Base-by-base conservation (phyloP, 1,140 invertebrate species). In the Dryas iulia region DNA sequence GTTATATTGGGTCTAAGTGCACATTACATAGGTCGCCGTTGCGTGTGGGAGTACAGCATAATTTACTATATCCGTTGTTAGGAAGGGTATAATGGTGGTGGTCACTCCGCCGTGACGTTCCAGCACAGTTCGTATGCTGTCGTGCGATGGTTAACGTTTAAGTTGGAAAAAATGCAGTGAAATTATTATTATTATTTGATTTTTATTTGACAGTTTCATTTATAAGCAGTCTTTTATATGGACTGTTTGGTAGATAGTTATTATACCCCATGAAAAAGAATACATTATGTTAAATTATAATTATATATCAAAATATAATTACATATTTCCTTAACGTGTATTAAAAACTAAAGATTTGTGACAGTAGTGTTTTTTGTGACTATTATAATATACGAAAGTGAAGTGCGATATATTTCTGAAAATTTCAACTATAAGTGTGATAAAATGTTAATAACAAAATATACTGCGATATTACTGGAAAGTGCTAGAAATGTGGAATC, bases 391-490 rank as follows among this genome's bases (percentile, higher is more conserved):
- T 21, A 47, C 4, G 18, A n/a, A 3, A 7, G 53, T 56, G 24
- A 56, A 59, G 53, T 72, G 69, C 74, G 73, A 76, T 66, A 77
- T 58, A 54, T 57, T 77, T 61, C 35, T 73, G 68, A 21, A 47
- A 3, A 7, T 21, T 18, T 2, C 12, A n/a, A 7, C 18, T 79
- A 71, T 35, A 39, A 24, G 23, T 66, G 59, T 71, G 67, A 63
- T 57, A 82, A 76, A 59, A 92, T 92, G 91, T 82, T 92, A 69
- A 92, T 92, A 68, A 92, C 91, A 21, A 89, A 92, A 71, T 92
- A 92, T 59, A 92, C 90, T 1, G 83, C 90, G 23, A 88, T 92
- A 54, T 72, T 92, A 24, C 39, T 92, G 78, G 91, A 92, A 69
- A 92, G 90, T 74, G 88, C 90, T n/a, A 86, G 85, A 65, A 90